Evolutionary conservation across 2,797 vertebrate species (phyloP).

Genomic region (Rhinichthys osculus): DNA sequence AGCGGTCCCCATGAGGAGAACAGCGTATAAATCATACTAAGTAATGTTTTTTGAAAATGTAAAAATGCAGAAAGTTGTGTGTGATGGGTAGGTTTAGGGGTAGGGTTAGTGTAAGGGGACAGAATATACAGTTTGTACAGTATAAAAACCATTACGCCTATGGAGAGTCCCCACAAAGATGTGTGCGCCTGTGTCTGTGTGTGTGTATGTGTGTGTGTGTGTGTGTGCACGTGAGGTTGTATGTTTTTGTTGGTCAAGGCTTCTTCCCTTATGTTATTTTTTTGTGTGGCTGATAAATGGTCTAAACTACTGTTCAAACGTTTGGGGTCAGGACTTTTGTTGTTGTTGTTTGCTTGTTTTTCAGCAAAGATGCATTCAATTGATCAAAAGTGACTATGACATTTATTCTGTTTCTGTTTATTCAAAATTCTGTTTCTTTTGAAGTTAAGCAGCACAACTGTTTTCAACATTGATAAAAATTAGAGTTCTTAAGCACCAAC

Average conservation of each 20-base stretch:
- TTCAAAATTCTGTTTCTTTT: not conserved
- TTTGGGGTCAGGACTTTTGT: not conserved
- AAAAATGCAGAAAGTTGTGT: too few relatives aligned
- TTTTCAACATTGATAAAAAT: not conserved
- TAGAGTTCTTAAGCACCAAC: not conserved
- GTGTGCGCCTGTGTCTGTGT: not conserved
- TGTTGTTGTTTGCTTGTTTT: not conserved
- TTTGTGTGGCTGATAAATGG: not conserved
- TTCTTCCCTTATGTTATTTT: constrained; percentile 30
- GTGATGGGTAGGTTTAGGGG: too few relatives aligned
- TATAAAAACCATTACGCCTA: too few relatives aligned
- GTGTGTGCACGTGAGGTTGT: not conserved
- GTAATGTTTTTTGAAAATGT: too few relatives aligned
- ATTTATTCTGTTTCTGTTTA: not conserved
- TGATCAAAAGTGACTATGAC: not conserved
- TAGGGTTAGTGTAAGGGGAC: too few relatives aligned
- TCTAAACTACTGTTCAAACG: not conserved
- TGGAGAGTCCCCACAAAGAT: too few relatives aligned
- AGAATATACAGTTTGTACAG: too few relatives aligned
- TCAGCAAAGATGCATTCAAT: not conserved
- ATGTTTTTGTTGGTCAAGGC: constrained; percentile 18
- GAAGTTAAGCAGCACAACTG: not conserved
- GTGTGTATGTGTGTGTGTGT: constrained; percentile 22
- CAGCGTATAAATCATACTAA: too few relatives aligned
- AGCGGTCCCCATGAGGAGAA: too few relatives aligned